Percentiles rank a stretch among this genome's conserved stretches.
Evolutionary conservation across 2,888 invertebrate genomes (phyloP).

Genomic region (Nudaria mundana): DNA sequence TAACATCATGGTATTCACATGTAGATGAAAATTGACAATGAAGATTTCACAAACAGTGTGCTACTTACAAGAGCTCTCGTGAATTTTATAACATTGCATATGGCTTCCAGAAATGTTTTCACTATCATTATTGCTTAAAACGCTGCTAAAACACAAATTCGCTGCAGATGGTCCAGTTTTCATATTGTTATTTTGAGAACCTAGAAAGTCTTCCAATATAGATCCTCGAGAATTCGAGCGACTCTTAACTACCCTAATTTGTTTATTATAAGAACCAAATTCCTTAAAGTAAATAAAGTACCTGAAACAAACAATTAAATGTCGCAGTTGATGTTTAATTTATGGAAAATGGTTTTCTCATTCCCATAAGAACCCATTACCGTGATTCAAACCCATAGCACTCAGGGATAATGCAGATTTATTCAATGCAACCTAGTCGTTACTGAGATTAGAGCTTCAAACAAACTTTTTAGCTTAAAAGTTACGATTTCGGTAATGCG

Average conservation of each 20-base stretch:
- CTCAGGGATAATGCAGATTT: too few species aligned
- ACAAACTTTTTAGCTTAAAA: too few species aligned
- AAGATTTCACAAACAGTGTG: too few species aligned
- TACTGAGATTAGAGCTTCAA: too few species aligned
- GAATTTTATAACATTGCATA: conserved; percentile 55
- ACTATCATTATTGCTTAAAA: conserved; percentile 52
- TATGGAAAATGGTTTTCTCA: too few species aligned
- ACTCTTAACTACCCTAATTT: conserved; percentile 66
- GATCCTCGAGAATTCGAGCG: conserved; percentile 73
- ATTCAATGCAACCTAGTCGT: too few species aligned
- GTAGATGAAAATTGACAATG: too few species aligned
- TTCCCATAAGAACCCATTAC: too few species aligned
- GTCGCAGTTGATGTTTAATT: too few species aligned
- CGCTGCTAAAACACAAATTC: conserved; percentile 50
- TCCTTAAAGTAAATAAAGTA: conserved; percentile 81
- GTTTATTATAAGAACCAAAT: conserved; percentile 74
- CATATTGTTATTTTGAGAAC: conserved; percentile 42
- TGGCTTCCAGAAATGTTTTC: conserved; percentile 46
- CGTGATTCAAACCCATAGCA: too few species aligned
- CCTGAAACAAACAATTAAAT: conserved; percentile 53
- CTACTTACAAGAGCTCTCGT: conserved; percentile 66
- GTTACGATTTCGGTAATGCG: too few species aligned
- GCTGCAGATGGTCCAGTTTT: conserved; percentile 44
- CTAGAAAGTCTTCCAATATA: conserved; percentile 64
- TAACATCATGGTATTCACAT: too few species aligned